A percentile compares a stretch with the other conserved stretches of the same genome.
These are phyloP conservation scores for Sphaerophoria rueppellii DNA, from an alignment of 2,888 invertebrate species.

Conservation along the genomic window DNA sequence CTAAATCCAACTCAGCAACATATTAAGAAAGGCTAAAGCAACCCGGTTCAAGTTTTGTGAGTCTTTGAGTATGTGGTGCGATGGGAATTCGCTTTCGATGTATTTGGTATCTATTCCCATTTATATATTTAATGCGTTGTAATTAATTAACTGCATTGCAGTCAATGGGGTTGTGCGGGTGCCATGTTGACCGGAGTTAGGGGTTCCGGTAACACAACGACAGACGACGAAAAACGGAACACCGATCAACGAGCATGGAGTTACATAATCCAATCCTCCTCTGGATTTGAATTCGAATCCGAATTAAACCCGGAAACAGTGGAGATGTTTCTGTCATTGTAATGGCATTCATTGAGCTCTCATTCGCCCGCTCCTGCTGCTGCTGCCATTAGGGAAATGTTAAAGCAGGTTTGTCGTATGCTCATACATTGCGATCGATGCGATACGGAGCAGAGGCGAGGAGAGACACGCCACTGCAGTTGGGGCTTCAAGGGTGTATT, in stretches of 20 bases:
- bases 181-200: conserved; percentile 20
- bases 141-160: conserved; percentile 74
- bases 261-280: conserved; percentile 61
- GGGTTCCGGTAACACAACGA: conserved; percentile 36
- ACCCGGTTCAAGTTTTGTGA: conserved; percentile 8
- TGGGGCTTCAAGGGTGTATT: background rate
- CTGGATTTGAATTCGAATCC: conserved; percentile 56
- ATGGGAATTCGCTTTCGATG: background rate
- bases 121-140: conserved; percentile 71
- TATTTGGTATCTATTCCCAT: conserved; percentile 48
- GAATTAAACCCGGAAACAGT: conserved; percentile 67
- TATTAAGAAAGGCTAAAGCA: conserved; percentile 31
- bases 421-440: background rate
- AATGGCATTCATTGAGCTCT: conserved; percentile 57
- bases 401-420: conserved; percentile 18
- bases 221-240: conserved; percentile 13
- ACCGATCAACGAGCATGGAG: background rate
- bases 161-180: conserved; percentile 47
- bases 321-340: conserved; percentile 64
- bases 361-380: background rate
- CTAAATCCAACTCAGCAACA: conserved; percentile 10
- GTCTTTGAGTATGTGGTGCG: conserved; percentile 17
- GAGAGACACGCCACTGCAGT: background rate
- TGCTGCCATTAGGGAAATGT: conserved; percentile 36
- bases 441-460: background rate